Evolutionary conservation across 2,113 vertebrate species (phyloP).

Genomic region (Delphinus delphis): DNA sequence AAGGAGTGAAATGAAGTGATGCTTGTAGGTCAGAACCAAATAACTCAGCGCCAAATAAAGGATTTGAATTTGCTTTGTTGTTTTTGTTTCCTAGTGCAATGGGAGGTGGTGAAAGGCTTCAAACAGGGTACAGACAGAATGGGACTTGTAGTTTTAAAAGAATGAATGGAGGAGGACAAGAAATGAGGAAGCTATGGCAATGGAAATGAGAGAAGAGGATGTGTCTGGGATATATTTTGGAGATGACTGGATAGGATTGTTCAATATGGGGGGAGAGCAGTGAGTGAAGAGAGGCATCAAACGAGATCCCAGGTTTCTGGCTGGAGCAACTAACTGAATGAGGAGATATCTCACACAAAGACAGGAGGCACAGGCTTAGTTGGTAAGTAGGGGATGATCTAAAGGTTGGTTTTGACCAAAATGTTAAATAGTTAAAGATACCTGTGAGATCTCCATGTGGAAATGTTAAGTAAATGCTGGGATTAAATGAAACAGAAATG

Average conservation of each 20-base stretch:
- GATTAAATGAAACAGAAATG: neutral
- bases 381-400: neutral
- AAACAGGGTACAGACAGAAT: neutral
- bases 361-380: neutral
- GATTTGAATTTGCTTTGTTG: neutral
- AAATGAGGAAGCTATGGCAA: neutral
- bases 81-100: neutral
- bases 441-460: neutral
- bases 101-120: neutral
- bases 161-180: neutral
- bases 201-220: neutral
- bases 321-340: neutral
- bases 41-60: neutral
- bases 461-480: neutral
- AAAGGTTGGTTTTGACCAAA: neutral
- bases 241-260: neutral
- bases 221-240: neutral
- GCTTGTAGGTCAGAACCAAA: neutral
- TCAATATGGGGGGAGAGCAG: neutral
- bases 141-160: neutral
- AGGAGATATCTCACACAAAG: neutral
- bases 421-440: slow-evolving; percentile 18
- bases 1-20: neutral
- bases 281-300: neutral
- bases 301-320: neutral